These are phyloP conservation scores for Procambarus virginalis DNA, from an alignment of 1,140 invertebrate species.

Conservation along the genomic window DNA sequence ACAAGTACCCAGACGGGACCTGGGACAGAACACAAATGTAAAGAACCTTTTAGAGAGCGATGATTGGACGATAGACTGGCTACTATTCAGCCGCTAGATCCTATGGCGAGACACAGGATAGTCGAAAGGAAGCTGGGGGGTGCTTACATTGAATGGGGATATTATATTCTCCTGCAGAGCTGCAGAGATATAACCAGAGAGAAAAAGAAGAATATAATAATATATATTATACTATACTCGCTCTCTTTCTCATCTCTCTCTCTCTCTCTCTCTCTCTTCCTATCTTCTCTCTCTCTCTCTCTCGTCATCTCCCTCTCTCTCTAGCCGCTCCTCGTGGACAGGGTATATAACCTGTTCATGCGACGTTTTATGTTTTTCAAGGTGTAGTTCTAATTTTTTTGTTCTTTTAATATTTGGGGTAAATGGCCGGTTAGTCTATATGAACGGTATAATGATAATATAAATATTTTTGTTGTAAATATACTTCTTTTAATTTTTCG, in stretches of 20 bases:
- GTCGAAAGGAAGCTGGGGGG: no score
- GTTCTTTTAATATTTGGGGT: background rate
- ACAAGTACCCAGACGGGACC: slow-evolving; percentile 62
- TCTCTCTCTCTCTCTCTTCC: background rate
- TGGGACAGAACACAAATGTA: no score
- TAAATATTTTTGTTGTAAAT: background rate
- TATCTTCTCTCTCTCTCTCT: no score
- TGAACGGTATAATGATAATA: background rate
- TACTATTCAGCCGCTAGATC: no score
- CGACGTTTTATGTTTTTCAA: background rate
- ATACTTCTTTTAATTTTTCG: background rate
- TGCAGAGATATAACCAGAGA: background rate
- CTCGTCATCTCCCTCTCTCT: slow-evolving; percentile 15
- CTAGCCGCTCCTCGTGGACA: background rate
- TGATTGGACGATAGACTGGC: slow-evolving; percentile 46
- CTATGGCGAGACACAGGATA: no score
- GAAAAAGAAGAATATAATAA: no score
- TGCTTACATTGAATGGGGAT: background rate
- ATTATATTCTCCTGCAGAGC: background rate
- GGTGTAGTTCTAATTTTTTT: background rate
- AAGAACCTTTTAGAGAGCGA: no score
- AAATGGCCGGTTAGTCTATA: background rate
- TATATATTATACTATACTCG: background rate
- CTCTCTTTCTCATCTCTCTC: background rate
- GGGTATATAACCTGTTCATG: background rate